These are phyloP conservation scores for Lagopus muta DNA, from an alignment of 2,113 vertebrate genomes.

Conservation along the genomic window DNA sequence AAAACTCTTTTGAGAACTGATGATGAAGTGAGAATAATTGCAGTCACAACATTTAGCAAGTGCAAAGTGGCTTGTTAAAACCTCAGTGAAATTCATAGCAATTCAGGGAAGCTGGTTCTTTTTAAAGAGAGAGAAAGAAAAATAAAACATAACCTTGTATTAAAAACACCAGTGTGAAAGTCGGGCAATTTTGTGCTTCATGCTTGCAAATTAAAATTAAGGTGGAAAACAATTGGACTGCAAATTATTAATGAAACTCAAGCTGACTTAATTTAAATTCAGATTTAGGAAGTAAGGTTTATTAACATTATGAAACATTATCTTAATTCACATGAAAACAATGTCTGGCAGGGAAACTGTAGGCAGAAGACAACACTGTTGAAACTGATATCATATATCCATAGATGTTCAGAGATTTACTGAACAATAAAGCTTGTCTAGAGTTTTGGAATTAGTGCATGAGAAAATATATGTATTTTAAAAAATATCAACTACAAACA, in stretches of 20 bases:
- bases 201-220: neutral
- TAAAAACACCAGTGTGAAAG: neutral
- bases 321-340: neutral
- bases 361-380: neutral
- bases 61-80: conserved; percentile 64
- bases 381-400: neutral
- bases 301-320: neutral
- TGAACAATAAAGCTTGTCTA: neutral
- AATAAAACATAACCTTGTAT: neutral
- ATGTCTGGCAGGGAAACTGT: too few relatives aligned
- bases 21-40: conserved; percentile 70
- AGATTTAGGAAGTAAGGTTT: neutral
- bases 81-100: neutral
- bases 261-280: neutral
- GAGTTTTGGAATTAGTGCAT: neutral
- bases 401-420: neutral
- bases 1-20: conserved; percentile 40
- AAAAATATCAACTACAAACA: neutral
- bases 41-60: conserved; percentile 71
- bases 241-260: neutral
- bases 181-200: neutral
- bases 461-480: neutral
- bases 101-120: conserved; percentile 2
- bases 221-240: neutral
- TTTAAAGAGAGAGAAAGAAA: neutral